A percentile compares a stretch with the other conserved stretches of the same genome.
phyloP scores from a whole-genome alignment of 2,113 vertebrate species.

The Colaptes auratus region DNA sequence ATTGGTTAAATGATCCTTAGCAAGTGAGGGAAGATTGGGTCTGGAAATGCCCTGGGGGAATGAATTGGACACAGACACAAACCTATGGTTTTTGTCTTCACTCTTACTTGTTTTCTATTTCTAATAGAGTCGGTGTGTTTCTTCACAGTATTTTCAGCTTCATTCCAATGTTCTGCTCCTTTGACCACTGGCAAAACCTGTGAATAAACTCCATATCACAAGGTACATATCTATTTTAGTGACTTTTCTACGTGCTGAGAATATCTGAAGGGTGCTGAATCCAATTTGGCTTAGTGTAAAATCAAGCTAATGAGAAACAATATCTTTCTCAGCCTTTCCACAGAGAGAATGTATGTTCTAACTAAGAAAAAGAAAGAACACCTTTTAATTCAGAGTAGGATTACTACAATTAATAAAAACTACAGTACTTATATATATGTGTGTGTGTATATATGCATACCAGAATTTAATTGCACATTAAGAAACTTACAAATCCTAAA shows the following conservation, averaged over 20 bases:
- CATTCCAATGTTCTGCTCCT: neutral
- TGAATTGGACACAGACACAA: neutral
- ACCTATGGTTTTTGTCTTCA: neutral
- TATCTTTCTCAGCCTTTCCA: neutral
- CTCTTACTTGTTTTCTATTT: neutral
- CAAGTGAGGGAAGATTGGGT: neutral
- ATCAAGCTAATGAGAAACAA: neutral
- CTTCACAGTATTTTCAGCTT: neutral
- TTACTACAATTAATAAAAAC: neutral
- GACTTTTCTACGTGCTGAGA: neutral
- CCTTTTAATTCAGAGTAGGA: neutral
- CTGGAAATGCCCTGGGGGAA: neutral
- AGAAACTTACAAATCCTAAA: neutral
- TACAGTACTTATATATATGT: neutral
- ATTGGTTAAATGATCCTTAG: neutral
- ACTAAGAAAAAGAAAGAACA: neutral
- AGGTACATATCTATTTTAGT: neutral
- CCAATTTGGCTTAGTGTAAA: neutral
- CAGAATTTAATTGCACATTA: neutral
- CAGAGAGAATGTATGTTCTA: neutral
- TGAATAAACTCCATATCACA: neutral
- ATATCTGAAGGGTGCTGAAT: neutral
- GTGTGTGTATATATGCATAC: too few species aligned
- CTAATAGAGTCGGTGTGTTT: neutral
- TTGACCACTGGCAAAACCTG: neutral